phyloP scores from a whole-genome alignment of 1,140 invertebrate species.

The Aricia agestis region DNA sequence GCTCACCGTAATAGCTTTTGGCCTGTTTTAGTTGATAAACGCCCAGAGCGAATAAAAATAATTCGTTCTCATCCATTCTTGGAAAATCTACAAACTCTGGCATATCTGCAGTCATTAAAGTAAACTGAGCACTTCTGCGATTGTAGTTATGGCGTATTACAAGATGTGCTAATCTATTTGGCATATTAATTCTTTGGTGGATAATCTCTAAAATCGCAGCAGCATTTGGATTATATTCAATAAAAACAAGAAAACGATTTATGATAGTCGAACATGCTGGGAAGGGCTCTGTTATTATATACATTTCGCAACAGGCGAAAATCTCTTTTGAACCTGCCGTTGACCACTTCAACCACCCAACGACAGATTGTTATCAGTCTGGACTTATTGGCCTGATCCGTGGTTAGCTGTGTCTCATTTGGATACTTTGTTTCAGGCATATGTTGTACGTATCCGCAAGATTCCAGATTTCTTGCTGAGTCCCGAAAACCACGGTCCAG shows the following conservation, averaged over 20 bases:
- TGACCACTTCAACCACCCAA: slow-evolving; percentile 21
- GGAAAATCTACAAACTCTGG: slow-evolving; percentile 22
- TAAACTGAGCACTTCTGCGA: slow-evolving; percentile 21
- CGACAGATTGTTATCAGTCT: slow-evolving; percentile 14
- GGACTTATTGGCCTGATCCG: slow-evolving; percentile 16
- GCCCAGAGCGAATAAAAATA: slow-evolving; percentile 23
- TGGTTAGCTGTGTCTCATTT: slow-evolving; percentile 2
- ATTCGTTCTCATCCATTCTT: slow-evolving; percentile 17
- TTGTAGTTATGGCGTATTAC: slow-evolving; percentile 22
- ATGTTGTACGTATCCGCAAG: slow-evolving; percentile 10
- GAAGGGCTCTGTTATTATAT: slow-evolving; percentile 22
- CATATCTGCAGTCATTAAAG: slow-evolving; percentile 21
- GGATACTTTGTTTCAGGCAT: slow-evolving; percentile 17
- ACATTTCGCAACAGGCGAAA: slow-evolving; percentile 17
- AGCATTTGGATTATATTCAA: slow-evolving; percentile 20
- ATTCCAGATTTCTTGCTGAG: slow-evolving; percentile 15
- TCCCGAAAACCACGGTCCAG: slow-evolving; percentile 18
- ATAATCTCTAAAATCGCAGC: slow-evolving; percentile 23
- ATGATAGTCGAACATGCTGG: slow-evolving; percentile 19
- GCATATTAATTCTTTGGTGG: slow-evolving; percentile 19
- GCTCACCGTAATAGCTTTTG: slow-evolving; percentile 18
- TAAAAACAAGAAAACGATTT: slow-evolving; percentile 23
- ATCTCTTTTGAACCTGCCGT: slow-evolving; percentile 21
- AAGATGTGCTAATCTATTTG: slow-evolving; percentile 24
- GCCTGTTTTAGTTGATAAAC: slow-evolving; percentile 19